These are phyloP conservation scores for Ctena decussata DNA, from an alignment of 2,888 invertebrate species.

Conservation along the genomic window DNA sequence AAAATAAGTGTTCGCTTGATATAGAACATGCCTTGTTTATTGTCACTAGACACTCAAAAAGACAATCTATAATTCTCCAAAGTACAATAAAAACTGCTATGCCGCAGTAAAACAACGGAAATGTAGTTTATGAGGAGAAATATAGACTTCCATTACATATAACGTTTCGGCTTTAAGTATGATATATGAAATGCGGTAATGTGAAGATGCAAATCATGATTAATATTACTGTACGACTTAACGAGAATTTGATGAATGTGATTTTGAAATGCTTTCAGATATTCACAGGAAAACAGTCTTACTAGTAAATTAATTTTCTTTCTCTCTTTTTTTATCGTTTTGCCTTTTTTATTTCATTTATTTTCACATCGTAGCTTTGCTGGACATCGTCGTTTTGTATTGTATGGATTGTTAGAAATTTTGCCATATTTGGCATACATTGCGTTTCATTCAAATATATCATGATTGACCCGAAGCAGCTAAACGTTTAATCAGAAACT, in stretches of 20 bases:
- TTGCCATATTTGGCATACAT: no score
- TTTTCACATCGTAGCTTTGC: no score
- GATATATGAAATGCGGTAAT: slow-evolving; percentile 1
- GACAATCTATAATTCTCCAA: neutral
- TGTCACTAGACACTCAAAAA: slow-evolving; percentile 4
- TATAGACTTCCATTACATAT: slow-evolving; percentile 7
- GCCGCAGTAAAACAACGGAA: neutral
- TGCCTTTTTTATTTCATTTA: no score
- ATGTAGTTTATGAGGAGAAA: slow-evolving; percentile 6
- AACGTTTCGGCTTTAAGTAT: slow-evolving; percentile 1
- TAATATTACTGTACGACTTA: neutral
- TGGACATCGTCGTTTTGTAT: no score
- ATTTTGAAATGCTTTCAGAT: neutral
- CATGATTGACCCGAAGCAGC: no score
- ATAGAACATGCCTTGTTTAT: neutral
- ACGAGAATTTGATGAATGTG: neutral
- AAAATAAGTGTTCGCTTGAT: neutral
- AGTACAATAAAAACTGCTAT: neutral
- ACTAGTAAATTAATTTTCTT: no score
- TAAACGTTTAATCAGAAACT: no score
- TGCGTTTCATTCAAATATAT: no score
- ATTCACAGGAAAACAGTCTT: neutral
- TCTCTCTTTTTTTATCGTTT: no score
- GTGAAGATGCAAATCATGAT: neutral
- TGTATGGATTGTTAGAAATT: no score